Base-by-base conservation (phyloP, 2,113 vertebrate genomes). In the Manacus vitellinus region DNA sequence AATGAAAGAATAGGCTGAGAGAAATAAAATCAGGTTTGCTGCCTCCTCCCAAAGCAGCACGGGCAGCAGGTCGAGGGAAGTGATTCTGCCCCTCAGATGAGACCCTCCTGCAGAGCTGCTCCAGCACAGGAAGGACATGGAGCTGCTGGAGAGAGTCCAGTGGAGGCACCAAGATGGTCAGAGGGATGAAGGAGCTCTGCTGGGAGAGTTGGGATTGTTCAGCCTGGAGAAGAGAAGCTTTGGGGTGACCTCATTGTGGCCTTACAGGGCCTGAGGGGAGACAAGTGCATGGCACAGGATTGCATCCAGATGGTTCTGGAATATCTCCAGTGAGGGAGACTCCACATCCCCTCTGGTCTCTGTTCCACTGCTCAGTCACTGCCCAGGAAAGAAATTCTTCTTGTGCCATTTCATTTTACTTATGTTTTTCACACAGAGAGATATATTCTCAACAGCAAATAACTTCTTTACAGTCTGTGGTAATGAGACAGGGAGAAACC, bases 121-220 rank as follows among this genome's bases (percentile, higher is more conserved):
- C 66, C 66, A 63, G 20, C 56, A 47, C 1, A 0, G 66, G 24
- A 25, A 51, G 49, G 10, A 49, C 49, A 18, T 0, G 13, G 66
- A 49, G 30, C 41, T 51, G 43, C 3, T 58, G 35, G 51, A 66
- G 43, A 51, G 28, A 31, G 28, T 54, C 52, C 52, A 54, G 52
- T 30, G 52, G 52, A 54, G 28, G 49, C 49, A 25, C 49, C 49
- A 49, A 25, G 47, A 49, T 49, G 47, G 23, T 49, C 47, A 51
- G 24, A 51, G 49, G 49, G 49, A 4, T 51, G 49, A 25, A 52
- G 25, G 25, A 52, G 51, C 51, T 52, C 25, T 52, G 51, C 51
- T 52, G 51, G 25, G 51, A 52, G 51, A 52, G 27, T 28, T 27
- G 25, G 25, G 51, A 52, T 52, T 52, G 51, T 52, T 52, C 51